Evolutionary conservation across 2,797 vertebrate genomes (phyloP).

Genomic region (Anabacerthia variegaticeps): DNA sequence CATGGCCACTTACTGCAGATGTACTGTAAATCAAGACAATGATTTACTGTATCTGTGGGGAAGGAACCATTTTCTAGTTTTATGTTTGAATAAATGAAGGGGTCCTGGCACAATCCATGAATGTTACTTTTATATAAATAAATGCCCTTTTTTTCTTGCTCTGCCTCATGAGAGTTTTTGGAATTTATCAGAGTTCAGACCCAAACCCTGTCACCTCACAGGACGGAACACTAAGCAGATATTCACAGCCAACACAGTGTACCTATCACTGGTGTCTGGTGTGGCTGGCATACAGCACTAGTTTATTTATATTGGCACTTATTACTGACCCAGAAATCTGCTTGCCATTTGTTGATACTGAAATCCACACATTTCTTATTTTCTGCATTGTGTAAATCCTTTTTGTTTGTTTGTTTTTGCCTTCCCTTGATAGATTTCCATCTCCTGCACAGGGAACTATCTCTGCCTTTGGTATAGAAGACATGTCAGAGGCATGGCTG

Average conservation of each 20-base stretch:
- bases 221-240: not conserved
- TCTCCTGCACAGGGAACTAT: not conserved
- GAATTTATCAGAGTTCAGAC: not conserved
- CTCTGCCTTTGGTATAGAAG: not conserved
- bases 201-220: not conserved
- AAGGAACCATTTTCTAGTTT: not conserved
- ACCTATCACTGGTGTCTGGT: not conserved
- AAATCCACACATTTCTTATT: not conserved
- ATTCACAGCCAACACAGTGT: not conserved
- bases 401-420: not conserved
- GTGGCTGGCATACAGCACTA: not conserved
- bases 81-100: not conserved
- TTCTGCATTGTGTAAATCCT: not conserved
- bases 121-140: not conserved
- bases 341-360: not conserved
- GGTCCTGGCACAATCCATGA: not conserved
- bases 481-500: not conserved
- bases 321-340: not conserved
- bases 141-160: not conserved
- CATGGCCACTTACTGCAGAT: not conserved
- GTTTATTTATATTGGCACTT: not conserved
- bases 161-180: not conserved
- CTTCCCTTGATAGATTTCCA: not conserved
- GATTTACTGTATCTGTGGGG: not conserved
- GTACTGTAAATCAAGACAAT: not conserved